A percentile compares a stretch with the other conserved stretches of the same genome.
Evolutionary conservation across 1,140 invertebrate species (phyloP).

Genomic region (Nebria ingens): DNA sequence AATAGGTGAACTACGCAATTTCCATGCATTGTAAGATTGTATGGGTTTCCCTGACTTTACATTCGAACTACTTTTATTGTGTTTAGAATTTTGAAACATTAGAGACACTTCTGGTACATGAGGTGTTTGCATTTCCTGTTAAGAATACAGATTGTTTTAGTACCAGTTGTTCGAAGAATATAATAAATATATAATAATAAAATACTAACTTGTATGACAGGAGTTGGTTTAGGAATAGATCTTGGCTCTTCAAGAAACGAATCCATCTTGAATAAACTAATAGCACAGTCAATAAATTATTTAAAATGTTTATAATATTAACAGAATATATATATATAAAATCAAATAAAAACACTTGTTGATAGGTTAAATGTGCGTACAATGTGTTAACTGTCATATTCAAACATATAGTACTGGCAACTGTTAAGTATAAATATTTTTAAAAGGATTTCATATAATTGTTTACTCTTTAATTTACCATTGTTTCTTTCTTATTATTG

Average conservation of each 20-base stretch:
- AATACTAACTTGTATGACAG: constrained; percentile 21
- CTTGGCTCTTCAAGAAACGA: constrained; percentile 30
- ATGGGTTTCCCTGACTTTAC: constrained; percentile 15
- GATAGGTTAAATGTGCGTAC: no score
- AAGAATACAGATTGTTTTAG: constrained; percentile 10
- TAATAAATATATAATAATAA: constrained; percentile 12
- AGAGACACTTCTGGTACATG: constrained; percentile 29
- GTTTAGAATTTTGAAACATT: constrained; percentile 14
- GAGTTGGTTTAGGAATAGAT: constrained; percentile 20
- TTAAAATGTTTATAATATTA: no score
- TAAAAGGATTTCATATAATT: no score
- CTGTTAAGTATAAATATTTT: no score
- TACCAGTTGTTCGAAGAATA: constrained; percentile 10
- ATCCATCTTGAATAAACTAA: constrained; percentile 22
- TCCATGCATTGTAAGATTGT: constrained; percentile 24
- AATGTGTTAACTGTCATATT: no score
- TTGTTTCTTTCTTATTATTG: no score
- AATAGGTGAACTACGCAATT: constrained; percentile 15
- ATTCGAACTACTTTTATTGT: constrained; percentile 5
- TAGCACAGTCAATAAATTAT: not conserved
- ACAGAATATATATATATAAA: no score
- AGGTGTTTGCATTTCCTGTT: constrained; percentile 20
- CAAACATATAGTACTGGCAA: no score
- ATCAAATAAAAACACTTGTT: no score
- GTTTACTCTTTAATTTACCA: no score